Percentiles rank a stretch among this genome's conserved stretches.
These are phyloP conservation scores for Perognathus longimembris DNA, from an alignment of 2,113 vertebrate species.

Conservation along the genomic window DNA sequence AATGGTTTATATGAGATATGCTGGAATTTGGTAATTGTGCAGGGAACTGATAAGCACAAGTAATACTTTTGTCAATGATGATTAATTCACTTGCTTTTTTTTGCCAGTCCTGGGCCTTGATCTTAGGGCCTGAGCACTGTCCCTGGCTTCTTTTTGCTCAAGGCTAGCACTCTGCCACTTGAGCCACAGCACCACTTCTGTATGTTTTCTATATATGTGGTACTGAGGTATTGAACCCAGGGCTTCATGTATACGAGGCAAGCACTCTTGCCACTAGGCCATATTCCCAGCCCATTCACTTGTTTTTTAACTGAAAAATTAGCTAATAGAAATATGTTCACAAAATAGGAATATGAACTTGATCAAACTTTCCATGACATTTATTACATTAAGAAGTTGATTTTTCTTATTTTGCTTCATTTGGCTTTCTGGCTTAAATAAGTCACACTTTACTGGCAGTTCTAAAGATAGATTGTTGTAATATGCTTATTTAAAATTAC, in stretches of 20 bases:
- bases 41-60: neutral
- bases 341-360: conserved; percentile 49
- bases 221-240: too few relatives aligned
- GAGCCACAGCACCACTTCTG: too few relatives aligned
- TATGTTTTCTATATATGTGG: too few relatives aligned
- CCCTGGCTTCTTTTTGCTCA: too few relatives aligned
- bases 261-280: too few relatives aligned
- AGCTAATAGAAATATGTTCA: neutral
- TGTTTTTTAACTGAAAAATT: neutral
- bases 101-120: too few relatives aligned
- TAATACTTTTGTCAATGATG: conserved; percentile 18
- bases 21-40: conserved; percentile 17
- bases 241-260: too few relatives aligned
- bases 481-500: conserved; percentile 57
- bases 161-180: too few relatives aligned
- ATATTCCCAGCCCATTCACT: too few relatives aligned
- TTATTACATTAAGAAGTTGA: conserved; percentile 26
- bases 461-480: conserved; percentile 41
- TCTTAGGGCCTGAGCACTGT: too few relatives aligned
- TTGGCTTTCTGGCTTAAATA: conserved; percentile 19
- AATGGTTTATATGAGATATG: neutral
- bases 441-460: conserved; percentile 50
- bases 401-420: conserved; percentile 53
- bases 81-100: too few relatives aligned
- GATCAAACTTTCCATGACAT: conserved; percentile 32